Evolutionary conservation across 2,888 invertebrate species (phyloP), one percentile per base, ranked within the genome.

Genomic region (Aporophyla lueneburgensis): DNA sequence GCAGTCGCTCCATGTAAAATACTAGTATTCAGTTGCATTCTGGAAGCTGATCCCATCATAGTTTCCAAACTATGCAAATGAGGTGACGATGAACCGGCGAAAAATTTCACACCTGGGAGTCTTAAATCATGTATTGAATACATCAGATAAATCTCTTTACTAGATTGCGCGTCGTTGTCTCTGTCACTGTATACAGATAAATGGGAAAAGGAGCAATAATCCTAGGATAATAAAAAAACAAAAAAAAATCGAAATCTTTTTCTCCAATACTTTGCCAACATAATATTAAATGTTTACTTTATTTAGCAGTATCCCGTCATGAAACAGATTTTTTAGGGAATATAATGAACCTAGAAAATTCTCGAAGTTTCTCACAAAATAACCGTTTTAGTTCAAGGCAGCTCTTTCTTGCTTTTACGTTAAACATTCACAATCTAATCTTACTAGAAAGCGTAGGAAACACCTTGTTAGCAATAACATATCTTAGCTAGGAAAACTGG

Each of bases 391-490:
- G 40, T 51, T 61, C 14, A 51, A 5, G 24, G 51, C 43, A 43
- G 70, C 53, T 53, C 53, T 5, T 53, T 21, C 46, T 49, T 56
- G 74, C 54, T 80, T 54, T 80, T 21, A 16, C 43, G 56, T 78
- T 33, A 78, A 80, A 78, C 0, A 78, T 80, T 66, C 43, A 78
- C n/a, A 6, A 49, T 66, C 49, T 73, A 61, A 80, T 78, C 59
- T 80, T 61, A 19, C 24, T 72, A 27, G 73, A 66, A 19, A 72
- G 49, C 59, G 74, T 54, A 27, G 43, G n/a, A 24, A 80, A 61
- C 81, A 43, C n/a, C 40, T 24, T 16, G 49, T 61, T 73, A 72
- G 74, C 74, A 80, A 66, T 80, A 78, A 62, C 59, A 80, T 73
- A 59, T 24, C 46, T 63, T 80, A 27, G 7, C 24, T 59, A 12